A percentile compares a stretch with the other conserved stretches of the same genome.
These are phyloP conservation scores for Mycalesis mineus DNA, from an alignment of 2,888 invertebrate genomes.

Conservation along the genomic window DNA sequence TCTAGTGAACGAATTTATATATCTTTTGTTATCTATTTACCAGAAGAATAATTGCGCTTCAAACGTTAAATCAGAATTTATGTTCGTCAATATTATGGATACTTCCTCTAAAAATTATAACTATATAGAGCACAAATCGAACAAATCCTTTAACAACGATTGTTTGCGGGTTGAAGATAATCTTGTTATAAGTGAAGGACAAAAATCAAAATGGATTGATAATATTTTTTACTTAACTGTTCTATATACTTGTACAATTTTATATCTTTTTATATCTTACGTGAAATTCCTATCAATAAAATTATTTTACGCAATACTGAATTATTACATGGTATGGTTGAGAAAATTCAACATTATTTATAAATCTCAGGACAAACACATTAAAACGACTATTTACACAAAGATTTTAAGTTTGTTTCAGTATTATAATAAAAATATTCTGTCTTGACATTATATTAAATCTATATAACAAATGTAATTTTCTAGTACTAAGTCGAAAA, in stretches of 20 bases:
- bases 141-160: neutral
- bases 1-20: constrained; percentile 4
- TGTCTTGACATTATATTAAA: neutral
- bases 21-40: neutral
- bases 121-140: neutral
- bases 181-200: no score
- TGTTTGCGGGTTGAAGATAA: no score
- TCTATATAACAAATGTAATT: no score
- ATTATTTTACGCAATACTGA: neutral
- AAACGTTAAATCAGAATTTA: neutral
- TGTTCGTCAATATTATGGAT: no score
- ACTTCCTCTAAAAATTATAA: no score
- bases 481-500: no score
- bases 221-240: neutral
- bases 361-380: neutral
- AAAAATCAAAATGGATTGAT: no score
- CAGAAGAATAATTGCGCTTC: neutral
- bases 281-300: neutral
- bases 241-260: neutral
- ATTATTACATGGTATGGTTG: neutral
- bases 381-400: neutral
- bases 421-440: neutral
- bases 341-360: neutral
- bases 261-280: neutral
- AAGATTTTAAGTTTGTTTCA: neutral